Evolutionary conservation across 2,797 vertebrate species (phyloP), one percentile per base, ranked within the genome.

Genomic region (Peromyscus melanophrys): DNA sequence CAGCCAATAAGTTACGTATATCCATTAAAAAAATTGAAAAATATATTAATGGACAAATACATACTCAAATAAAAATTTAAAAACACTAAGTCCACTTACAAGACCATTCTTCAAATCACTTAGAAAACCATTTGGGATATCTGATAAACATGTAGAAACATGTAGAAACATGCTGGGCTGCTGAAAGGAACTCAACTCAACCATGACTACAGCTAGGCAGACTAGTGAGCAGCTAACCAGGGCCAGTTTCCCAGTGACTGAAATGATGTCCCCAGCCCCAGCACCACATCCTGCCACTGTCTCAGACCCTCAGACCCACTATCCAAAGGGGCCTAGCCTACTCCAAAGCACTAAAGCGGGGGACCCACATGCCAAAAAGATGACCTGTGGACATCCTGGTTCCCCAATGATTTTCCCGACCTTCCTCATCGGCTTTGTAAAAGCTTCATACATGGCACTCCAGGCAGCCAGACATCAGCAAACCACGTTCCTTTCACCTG

Each of bases 11-110:
- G 40, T 29, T 49, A 85, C 17, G 12, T 31, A 93, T 75, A 65
- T 37, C 40, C 95, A 82, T 82, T 77, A 65, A 82, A 71, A 13
- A 94, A 96, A 82, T 10, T 89, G 11, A 92, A 94, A 95, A 80
- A 88, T 29, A 88, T 23, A 27, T 92, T 43, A 93, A n/a, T 78
- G 69, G 19, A 29, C n/a, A 63, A 31, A 80, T 61, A 31, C 61
- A 49, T 61, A 85, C 37, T 59, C 78, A 55, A 88, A 31, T 83
- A 84, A 95, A 25, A 90, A 9, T 81, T 81, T 77, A 76, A 71
- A 91, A 23, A 1, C 27, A 71, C 49, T 65, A 86, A 92, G 31
- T 1, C 27, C 46, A 89, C 16, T 76, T 83, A 71, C 49, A 95
- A 87, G 34, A 78, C 1, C 65, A 14, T 43, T 91, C 81, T 92